Percentiles rank a stretch among this genome's conserved stretches.
Evolutionary conservation across 2,113 vertebrate species (phyloP).

Genomic region (Cheilinus undulatus): DNA sequence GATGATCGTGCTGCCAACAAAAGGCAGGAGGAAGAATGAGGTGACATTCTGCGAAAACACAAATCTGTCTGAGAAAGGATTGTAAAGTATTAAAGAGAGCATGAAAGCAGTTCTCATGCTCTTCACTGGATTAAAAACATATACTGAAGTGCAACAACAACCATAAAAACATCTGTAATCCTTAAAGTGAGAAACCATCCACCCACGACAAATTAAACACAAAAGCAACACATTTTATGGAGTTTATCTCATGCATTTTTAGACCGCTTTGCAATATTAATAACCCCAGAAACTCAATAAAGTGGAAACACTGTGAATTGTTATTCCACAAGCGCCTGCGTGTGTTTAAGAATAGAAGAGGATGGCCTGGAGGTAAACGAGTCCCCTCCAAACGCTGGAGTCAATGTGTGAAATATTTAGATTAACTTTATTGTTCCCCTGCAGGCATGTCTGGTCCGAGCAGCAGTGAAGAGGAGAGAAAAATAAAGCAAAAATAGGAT

Average conservation of each 20-base stretch:
- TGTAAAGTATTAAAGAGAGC: slow-evolving; percentile 24
- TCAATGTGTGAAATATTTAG: slow-evolving; percentile 24
- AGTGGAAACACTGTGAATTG: slow-evolving; percentile 8
- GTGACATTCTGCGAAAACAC: slow-evolving; percentile 37
- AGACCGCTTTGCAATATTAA: slow-evolving; percentile 24
- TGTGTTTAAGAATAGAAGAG: background rate
- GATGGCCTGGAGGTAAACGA: slow-evolving; percentile 2
- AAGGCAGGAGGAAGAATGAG: slow-evolving; percentile 23
- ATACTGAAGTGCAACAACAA: background rate
- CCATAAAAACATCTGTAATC: slow-evolving; percentile 19
- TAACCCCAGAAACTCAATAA: background rate
- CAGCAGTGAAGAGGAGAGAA: background rate
- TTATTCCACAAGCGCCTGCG: background rate
- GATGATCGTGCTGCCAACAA: slow-evolving; percentile 13
- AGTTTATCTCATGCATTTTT: background rate
- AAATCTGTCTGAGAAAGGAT: slow-evolving; percentile 17
- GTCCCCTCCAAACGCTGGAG: background rate
- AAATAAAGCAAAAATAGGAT: background rate
- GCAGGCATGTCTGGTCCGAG: background rate
- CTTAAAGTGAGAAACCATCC: slow-evolving; percentile 2
- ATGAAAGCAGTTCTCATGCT: background rate
- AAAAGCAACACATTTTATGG: background rate
- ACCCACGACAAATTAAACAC: slow-evolving; percentile 11
- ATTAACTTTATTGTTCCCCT: slow-evolving; percentile 12
- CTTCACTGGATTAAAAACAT: slow-evolving; percentile 6